phyloP scores from a whole-genome alignment of 2,888 invertebrate genomes.

The Xylophagus ater region DNA sequence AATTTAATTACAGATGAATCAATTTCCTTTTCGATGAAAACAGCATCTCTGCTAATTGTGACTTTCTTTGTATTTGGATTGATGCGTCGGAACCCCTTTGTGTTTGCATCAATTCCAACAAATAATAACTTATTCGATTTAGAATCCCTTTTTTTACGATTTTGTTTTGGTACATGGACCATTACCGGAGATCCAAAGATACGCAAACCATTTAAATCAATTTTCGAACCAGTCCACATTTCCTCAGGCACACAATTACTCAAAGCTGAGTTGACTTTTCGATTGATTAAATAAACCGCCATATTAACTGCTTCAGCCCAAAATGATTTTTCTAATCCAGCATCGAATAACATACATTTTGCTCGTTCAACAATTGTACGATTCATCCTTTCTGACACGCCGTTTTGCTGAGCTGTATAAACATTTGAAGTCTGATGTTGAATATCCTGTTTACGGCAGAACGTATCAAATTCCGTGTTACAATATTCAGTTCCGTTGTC shows the following conservation, averaged over 20 bases:
- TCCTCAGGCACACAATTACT: slow-evolving; percentile 27
- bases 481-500: slow-evolving; percentile 12
- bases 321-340: neutral
- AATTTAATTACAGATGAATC: neutral
- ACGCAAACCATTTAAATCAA: slow-evolving; percentile 25
- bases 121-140: slow-evolving; percentile 26
- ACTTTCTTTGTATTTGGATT: slow-evolving; percentile 11
- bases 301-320: slow-evolving; percentile 19
- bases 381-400: neutral
- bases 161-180: slow-evolving; percentile 23
- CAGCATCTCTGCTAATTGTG: slow-evolving; percentile 9
- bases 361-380: neutral
- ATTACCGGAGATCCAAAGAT: slow-evolving; percentile 30
- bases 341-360: slow-evolving; percentile 3
- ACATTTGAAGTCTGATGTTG: neutral
- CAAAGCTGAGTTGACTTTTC: neutral
- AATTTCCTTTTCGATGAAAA: slow-evolving; percentile 4
- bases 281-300: slow-evolving; percentile 13
- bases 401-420: slow-evolving; percentile 7
- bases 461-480: slow-evolving; percentile 1
- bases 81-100: slow-evolving; percentile 22
- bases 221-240: slow-evolving; percentile 27
- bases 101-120: slow-evolving; percentile 27
- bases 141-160: slow-evolving; percentile 21
- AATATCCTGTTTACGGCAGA: neutral